These are phyloP conservation scores for Anas platyrhynchos DNA, from an alignment of 2,113 vertebrate species.

Conservation along the genomic window DNA sequence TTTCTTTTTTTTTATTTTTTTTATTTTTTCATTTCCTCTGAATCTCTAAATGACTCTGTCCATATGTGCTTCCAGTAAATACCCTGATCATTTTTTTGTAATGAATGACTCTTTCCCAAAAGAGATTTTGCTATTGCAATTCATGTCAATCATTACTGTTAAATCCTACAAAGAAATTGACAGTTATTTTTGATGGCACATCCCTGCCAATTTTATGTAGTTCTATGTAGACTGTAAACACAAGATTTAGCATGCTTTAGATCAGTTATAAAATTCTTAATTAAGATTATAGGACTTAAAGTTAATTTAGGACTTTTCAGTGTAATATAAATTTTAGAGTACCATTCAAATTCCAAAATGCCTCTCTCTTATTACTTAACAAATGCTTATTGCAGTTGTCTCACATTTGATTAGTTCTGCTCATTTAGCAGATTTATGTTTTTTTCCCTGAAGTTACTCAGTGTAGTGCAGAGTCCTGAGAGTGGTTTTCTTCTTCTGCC, in stretches of 20 bases:
- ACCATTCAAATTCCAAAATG: not conserved
- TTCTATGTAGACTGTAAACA: not conserved
- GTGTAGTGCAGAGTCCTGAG: not conserved
- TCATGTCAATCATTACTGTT: not conserved
- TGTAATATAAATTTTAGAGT: not conserved
- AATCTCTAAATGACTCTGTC: not conserved
- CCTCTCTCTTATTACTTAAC: not conserved
- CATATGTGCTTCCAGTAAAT: not conserved
- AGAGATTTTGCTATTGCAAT: not conserved
- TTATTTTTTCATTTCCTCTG: not conserved
- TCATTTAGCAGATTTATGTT: not conserved
- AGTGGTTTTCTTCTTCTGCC: not conserved
- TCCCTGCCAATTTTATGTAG: not conserved
- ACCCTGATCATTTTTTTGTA: not conserved
- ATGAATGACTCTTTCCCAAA: not conserved
- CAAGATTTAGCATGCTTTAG: not conserved
- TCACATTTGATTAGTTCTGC: not conserved
- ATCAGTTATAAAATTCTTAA: not conserved
- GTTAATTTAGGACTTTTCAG: not conserved
- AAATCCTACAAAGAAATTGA: not conserved
- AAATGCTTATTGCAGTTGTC: not conserved
- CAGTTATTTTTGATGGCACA: not conserved
- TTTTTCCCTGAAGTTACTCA: not conserved
- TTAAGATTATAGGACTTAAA: not conserved
- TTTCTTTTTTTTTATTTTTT: conserved; percentile 20